These are phyloP conservation scores for Prorops nasuta DNA, from an alignment of 1,140 invertebrate genomes.

Conservation along the genomic window DNA sequence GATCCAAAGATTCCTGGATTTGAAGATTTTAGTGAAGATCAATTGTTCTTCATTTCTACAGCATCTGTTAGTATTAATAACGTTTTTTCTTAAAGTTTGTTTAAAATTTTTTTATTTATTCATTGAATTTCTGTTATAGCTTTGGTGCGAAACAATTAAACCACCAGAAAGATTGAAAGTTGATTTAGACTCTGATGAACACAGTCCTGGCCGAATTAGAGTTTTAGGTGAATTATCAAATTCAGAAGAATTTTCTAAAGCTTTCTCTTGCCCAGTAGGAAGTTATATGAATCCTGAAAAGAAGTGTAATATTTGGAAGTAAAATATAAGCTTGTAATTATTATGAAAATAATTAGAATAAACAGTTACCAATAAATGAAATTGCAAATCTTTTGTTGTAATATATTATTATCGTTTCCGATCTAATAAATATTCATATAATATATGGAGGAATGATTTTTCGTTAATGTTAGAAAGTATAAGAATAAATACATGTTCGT, in stretches of 20 bases:
- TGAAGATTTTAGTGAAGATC: conserved; percentile 8
- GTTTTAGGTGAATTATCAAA: conserved; percentile 3
- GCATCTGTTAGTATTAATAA: not conserved
- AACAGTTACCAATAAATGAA: no score
- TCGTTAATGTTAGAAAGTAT: no score
- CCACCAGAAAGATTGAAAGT: no score
- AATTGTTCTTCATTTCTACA: conserved; percentile 9
- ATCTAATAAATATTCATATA: no score
- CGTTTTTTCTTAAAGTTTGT: not conserved
- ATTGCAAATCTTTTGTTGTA: no score
- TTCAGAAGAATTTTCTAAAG: conserved; percentile 4
- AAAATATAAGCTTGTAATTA: no score
- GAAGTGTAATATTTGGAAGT: conserved; percentile 1
- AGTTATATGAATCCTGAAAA: no score
- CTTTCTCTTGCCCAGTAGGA: conserved; percentile 4
- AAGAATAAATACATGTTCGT: no score
- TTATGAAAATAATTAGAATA: no score
- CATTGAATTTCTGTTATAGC: not conserved
- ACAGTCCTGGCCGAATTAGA: not conserved
- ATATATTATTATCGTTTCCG: no score
- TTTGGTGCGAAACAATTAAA: not conserved
- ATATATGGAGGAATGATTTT: no score
- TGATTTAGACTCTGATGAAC: no score
- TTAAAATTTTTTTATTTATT: not conserved
- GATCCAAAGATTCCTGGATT: not conserved